phyloP scores from a whole-genome alignment of 2,797 vertebrate genomes.

The Rhinella marina region DNA sequence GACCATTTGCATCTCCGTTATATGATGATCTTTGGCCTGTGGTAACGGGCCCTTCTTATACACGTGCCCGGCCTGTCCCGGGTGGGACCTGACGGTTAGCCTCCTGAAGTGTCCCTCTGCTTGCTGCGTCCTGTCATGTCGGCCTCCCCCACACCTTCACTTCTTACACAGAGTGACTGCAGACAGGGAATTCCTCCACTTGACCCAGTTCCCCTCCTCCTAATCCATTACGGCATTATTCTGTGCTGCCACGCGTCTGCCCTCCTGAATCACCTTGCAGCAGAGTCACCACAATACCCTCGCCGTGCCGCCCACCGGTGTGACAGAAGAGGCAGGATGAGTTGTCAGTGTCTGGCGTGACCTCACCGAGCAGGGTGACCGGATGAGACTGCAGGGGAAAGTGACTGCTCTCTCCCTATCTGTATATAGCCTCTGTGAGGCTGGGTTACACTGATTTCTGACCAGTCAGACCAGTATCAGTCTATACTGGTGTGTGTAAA shows the following conservation, averaged over 20 bases:
- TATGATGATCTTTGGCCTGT: too few relatives aligned
- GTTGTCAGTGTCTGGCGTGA: background rate
- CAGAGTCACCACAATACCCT: background rate
- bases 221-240: slow-evolving; percentile 50
- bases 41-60: too few relatives aligned
- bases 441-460: background rate
- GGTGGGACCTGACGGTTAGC: background rate
- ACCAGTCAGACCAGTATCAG: too few relatives aligned
- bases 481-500: too few relatives aligned
- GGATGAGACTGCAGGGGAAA: background rate
- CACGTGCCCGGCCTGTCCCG: background rate
- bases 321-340: background rate
- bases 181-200: slow-evolving; percentile 41
- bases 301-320: background rate
- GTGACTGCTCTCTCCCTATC: background rate
- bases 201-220: slow-evolving; percentile 43
- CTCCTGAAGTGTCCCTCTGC: too few relatives aligned
- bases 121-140: background rate
- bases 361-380: background rate
- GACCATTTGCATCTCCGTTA: too few relatives aligned
- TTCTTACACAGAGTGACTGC: slow-evolving; percentile 9
- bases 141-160: background rate
- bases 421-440: background rate
- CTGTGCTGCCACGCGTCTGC: background rate
- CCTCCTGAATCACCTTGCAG: slow-evolving; percentile 45